Percentiles rank a stretch among this genome's conserved stretches.
phyloP scores from a whole-genome alignment of 2,113 vertebrate species.

The Lamprotornis superbus region DNA sequence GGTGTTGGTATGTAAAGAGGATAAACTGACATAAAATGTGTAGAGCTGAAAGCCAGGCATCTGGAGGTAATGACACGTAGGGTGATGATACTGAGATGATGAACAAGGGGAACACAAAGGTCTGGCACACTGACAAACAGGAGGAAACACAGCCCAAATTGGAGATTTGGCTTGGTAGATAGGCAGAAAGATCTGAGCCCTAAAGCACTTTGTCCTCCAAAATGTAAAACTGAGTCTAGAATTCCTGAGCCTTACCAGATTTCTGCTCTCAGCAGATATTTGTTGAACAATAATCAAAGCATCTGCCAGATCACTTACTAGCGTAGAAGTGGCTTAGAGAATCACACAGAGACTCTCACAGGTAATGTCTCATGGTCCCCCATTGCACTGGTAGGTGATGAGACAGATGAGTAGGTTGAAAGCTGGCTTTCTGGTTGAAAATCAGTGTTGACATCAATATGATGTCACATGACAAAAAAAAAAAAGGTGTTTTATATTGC shows the following conservation, averaged over 20 bases:
- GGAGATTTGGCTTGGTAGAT: not conserved
- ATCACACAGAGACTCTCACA: not conserved
- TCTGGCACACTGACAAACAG: not conserved
- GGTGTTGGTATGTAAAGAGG: not conserved
- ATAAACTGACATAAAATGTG: not conserved
- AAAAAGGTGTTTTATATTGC: not conserved
- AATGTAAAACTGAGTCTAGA: not conserved
- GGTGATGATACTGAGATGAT: not conserved
- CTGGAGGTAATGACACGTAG: not conserved
- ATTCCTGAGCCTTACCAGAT: not conserved
- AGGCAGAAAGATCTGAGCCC: not conserved
- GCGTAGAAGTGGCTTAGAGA: not conserved
- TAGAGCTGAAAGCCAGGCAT: not conserved
- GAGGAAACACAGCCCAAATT: not conserved
- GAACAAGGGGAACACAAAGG: not conserved
- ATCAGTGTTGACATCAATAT: not conserved
- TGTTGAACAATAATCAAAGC: not conserved
- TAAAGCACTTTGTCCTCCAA: not conserved
- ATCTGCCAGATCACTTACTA: not conserved
- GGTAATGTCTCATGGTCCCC: not conserved
- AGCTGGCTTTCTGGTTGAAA: not conserved
- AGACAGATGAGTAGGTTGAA: not conserved
- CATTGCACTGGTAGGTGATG: not conserved
- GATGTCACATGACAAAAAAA: not conserved
- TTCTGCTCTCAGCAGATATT: not conserved